Evolutionary conservation across 2,888 invertebrate species (phyloP).

Genomic region (Macrophya alboannulata): DNA sequence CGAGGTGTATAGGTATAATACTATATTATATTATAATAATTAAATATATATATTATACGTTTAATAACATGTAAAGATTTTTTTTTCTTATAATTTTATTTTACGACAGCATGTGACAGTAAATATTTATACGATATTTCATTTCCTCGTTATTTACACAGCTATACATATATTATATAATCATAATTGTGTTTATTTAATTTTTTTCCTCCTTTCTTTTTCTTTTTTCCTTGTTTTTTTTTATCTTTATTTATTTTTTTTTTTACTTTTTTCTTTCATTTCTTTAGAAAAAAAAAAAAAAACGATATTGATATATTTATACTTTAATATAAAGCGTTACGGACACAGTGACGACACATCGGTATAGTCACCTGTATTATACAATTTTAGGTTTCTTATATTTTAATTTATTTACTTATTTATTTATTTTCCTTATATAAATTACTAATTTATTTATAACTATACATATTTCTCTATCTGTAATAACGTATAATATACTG

Average conservation of each 20-base stretch:
- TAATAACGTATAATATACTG: conserved; percentile 5
- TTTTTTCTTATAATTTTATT: not conserved
- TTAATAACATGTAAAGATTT: not conserved
- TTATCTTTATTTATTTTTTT: not conserved
- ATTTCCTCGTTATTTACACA: not conserved
- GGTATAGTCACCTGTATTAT: not conserved
- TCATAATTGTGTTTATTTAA: not conserved
- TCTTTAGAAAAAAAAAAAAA: not conserved
- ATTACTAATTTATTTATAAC: not conserved
- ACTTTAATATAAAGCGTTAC: conserved; percentile 52
- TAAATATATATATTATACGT: not conserved
- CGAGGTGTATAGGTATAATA: not conserved
- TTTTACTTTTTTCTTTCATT: not conserved
- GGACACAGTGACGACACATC: not conserved
- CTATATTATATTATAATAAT: not conserved
- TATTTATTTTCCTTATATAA: not conserved
- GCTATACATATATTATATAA: not conserved
- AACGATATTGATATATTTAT: conserved; percentile 28
- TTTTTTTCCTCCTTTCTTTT: not conserved
- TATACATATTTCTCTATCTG: not conserved
- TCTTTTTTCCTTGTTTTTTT: not conserved
- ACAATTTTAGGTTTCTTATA: not conserved
- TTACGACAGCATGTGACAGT: conserved; percentile 15
- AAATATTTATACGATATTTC: not conserved
- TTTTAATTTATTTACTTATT: not conserved